Percentiles rank a stretch among this genome's conserved stretches.
phyloP scores from a whole-genome alignment of 2,113 vertebrate genomes.

The Carettochelys insculpta region DNA sequence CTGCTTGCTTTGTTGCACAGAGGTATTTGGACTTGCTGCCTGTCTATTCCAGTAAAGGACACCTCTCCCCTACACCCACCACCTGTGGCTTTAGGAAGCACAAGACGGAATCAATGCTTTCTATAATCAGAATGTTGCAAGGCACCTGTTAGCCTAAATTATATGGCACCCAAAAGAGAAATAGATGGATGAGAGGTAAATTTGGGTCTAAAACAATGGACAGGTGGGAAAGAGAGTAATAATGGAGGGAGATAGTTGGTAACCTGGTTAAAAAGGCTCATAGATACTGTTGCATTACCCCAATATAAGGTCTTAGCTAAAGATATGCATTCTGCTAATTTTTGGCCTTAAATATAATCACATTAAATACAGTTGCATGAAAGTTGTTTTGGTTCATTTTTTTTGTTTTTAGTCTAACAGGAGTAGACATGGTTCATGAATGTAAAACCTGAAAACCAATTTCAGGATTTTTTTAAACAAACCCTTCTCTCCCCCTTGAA shows the following conservation, averaged over 20 bases:
- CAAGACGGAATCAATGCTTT: background rate
- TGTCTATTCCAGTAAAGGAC: background rate
- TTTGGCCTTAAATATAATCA: background rate
- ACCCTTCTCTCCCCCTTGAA: background rate
- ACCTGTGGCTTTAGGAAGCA: background rate
- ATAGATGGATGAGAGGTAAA: background rate
- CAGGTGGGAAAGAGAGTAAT: background rate
- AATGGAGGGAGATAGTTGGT: background rate
- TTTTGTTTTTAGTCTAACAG: too few relatives aligned
- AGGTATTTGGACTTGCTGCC: background rate
- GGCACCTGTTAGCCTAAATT: background rate
- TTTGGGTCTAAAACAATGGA: background rate
- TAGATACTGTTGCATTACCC: fast-evolving
- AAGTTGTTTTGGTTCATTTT: too few relatives aligned
- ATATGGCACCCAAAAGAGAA: background rate
- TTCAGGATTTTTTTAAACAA: background rate
- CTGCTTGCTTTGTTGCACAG: background rate
- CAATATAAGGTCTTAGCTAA: background rate
- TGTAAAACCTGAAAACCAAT: background rate
- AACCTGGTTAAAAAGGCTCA: background rate
- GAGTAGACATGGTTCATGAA: background rate
- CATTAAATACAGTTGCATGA: background rate
- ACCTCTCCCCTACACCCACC: too few relatives aligned
- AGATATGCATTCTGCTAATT: background rate
- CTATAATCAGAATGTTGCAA: background rate